phyloP scores from a whole-genome alignment of 2,888 invertebrate genomes.

The Synanthedon tipuliformis region DNA sequence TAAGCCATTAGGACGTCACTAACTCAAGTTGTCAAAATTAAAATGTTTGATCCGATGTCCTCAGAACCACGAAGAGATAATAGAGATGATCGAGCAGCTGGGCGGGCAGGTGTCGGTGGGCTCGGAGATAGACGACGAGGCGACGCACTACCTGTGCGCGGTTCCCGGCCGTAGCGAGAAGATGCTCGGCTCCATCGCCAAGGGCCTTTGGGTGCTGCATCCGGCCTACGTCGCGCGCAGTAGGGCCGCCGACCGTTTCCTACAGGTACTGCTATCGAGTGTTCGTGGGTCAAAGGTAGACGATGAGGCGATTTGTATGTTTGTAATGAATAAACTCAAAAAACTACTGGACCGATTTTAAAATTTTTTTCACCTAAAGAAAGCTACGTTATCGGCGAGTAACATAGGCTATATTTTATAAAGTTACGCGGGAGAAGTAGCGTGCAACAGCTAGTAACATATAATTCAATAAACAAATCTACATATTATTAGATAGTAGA shows the following conservation, averaged over 20 bases:
- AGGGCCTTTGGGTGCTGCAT: constrained; percentile 92
- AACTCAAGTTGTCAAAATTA: too few relatives aligned
- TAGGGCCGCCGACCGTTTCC: constrained; percentile 68
- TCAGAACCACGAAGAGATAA: constrained; percentile 65
- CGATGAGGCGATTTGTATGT: too few relatives aligned
- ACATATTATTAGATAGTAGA: background rate
- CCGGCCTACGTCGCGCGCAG: constrained; percentile 80
- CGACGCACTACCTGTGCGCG: constrained; percentile 83
- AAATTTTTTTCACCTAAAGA: too few relatives aligned
- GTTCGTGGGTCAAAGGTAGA: too few relatives aligned
- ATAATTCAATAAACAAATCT: too few relatives aligned
- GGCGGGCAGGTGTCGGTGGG: constrained; percentile 75
- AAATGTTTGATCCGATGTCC: background rate
- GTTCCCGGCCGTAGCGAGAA: constrained; percentile 87
- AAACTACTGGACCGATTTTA: too few relatives aligned
- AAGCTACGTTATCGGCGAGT: too few relatives aligned
- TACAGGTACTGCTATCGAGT: constrained; percentile 61
- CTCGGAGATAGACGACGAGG: constrained; percentile 56
- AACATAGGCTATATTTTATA: too few relatives aligned
- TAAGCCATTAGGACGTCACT: background rate
- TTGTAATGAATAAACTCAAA: too few relatives aligned
- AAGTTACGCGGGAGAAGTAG: too few relatives aligned
- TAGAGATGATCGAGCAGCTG: constrained; percentile 65
- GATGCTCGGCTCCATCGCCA: constrained; percentile 85
- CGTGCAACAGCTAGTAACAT: too few relatives aligned